Conservation (phyloP, 92 coral and sea anemone genomes). For the Porites divaricata region DNA sequence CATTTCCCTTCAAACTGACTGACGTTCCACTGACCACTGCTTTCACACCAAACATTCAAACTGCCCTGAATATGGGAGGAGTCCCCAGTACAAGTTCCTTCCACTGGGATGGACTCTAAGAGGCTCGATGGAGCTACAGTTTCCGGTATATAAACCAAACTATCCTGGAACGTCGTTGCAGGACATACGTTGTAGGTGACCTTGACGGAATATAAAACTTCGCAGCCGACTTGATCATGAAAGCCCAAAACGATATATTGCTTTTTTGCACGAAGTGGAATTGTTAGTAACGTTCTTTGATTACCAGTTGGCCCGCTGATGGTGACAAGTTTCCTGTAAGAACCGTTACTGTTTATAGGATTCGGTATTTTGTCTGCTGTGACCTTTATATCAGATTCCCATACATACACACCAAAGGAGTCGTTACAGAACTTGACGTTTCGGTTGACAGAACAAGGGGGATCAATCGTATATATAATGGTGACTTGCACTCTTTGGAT, state of each 20-base stretch:
- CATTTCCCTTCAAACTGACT: conserved; percentile 54
- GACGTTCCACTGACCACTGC: conserved; percentile 78
- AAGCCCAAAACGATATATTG: conserved; percentile 57
- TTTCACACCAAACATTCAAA: conserved; percentile 65
- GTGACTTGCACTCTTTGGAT: no score
- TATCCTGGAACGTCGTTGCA: conserved; percentile 11
- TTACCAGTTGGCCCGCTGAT: not conserved
- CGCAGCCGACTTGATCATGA: conserved; percentile 73
- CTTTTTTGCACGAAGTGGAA: not conserved
- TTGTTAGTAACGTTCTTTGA: not conserved
- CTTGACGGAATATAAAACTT: conserved; percentile 41
- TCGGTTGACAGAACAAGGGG: no score
- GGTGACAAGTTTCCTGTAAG: no score
- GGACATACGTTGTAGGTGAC: conserved; percentile 69
- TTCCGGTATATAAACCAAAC: conserved; percentile 50
- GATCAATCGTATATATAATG: no score
- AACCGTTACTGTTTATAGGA: no score
- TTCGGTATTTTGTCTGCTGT: no score
- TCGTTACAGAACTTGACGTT: no score
- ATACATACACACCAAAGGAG: no score
- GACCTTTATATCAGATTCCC: no score
- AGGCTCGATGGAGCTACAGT: conserved; percentile 61
- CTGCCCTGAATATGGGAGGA: not conserved
- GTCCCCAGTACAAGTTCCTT: conserved; percentile 62
- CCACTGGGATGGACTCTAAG: conserved; percentile 28